Conservation (phyloP, 2,888 invertebrate genomes). For the Odontocolon sp. region DNA sequence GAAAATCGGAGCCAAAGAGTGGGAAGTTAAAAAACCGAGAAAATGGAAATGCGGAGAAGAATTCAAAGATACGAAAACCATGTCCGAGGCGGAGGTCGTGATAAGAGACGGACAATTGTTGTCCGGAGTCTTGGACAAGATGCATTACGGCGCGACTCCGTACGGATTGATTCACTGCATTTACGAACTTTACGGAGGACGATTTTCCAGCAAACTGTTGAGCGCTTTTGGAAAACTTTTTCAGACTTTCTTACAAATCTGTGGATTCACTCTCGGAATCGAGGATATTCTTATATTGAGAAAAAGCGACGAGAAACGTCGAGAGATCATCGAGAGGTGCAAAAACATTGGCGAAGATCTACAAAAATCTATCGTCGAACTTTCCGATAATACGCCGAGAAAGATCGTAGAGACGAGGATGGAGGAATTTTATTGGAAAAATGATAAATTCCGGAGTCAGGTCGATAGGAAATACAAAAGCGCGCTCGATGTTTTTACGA, state of each 20-base stretch:
- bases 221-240: conserved; percentile 96
- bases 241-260: conserved; percentile 92
- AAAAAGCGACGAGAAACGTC: conserved; percentile 88
- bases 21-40: conserved; percentile 83
- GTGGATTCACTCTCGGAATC: conserved; percentile 97
- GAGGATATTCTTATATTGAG: conserved; percentile 93
- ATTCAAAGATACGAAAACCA: conserved; percentile 83
- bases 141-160: conserved; percentile 97
- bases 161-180: conserved; percentile 97
- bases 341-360: conserved; percentile 78
- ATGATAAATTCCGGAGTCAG: conserved; percentile 89
- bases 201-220: conserved; percentile 89
- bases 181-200: conserved; percentile 97
- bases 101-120: conserved; percentile 94
- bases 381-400: conserved; percentile 84
- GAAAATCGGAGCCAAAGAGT: conserved; percentile 86
- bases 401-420: conserved; percentile 86
- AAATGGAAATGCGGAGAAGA: conserved; percentile 85
- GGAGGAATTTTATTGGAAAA: conserved; percentile 86
- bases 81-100: conserved; percentile 96
- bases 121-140: conserved; percentile 96
- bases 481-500: conserved; percentile 91
- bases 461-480: conserved; percentile 93
- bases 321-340: conserved; percentile 86
- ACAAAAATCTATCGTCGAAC: conserved; percentile 85